Evolutionary conservation across 64 coral and sea anemone species (phyloP), one percentile per base, ranked within the genome.

Genomic region (Pachyseris speciosa): DNA sequence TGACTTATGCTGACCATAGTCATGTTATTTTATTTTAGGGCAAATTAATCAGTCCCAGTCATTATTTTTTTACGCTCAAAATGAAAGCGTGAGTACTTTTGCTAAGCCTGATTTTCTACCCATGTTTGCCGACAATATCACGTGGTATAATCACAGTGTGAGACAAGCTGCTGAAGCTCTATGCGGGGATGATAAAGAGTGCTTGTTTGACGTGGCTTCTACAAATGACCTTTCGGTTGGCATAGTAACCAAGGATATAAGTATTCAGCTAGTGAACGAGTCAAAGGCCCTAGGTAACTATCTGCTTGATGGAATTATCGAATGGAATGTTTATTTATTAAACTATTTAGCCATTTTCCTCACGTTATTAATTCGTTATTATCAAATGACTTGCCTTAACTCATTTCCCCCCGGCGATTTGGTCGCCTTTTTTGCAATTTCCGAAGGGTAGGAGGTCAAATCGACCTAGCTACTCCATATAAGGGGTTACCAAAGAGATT

Each of bases 251-350:
- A 72, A 72, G n/a, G 69, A 72, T 42, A 72, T 43, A 0, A 42
- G 36, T 22, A 3, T 72, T 72, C 69, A 72, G 37, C 41, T 72
- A 32, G 69, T 72, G 3, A 72, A 72, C 9, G 69, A 72, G 16
- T 25, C 69, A 19, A 72, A 72, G 13, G 69, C 69, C 7, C 69
- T 87, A 25, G 47, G 84, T 87, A 47, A 57, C 30, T 29, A n/a
- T n/a, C n/a, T n/a, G n/a, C n/a, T n/a, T n/a, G n/a, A n/a, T n/a
- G n/a, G n/a, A n/a, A n/a, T n/a, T n/a, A n/a, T n/a, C n/a, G n/a
- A n/a, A n/a, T n/a, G n/a, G n/a, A n/a, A n/a, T n/a, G n/a, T n/a
- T n/a, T n/a, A n/a, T n/a, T n/a, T n/a, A n/a, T n/a, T n/a, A n/a
- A n/a, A n/a, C n/a, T n/a, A n/a, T n/a, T n/a, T n/a, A n/a, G n/a